Conservation (phyloP, 1,140 invertebrate genomes). For the Pogonus chalceus region DNA sequence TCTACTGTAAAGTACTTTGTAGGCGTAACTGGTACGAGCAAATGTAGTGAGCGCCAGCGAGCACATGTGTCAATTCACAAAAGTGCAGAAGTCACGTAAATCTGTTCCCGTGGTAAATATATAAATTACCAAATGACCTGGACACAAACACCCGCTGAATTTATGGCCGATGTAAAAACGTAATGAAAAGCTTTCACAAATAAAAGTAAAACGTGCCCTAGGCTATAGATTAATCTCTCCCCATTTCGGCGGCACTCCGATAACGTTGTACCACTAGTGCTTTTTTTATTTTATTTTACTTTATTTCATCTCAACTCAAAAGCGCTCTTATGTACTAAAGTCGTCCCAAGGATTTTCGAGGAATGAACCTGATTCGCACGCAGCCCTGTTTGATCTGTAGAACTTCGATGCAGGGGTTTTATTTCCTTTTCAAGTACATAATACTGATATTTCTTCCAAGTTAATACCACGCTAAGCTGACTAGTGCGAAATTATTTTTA, state of each 20-base stretch:
- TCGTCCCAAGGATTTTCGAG: background rate
- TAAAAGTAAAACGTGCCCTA: slow-evolving; percentile 1
- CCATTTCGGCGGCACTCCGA: background rate
- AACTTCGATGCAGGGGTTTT: background rate
- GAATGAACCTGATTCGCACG: background rate
- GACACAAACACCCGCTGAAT: slow-evolving; percentile 1
- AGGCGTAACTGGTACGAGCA: background rate
- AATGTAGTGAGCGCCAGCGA: background rate
- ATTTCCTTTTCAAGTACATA: slow-evolving; percentile 1
- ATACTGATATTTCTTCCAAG: slow-evolving; percentile 1
- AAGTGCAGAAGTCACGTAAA: slow-evolving; percentile 6
- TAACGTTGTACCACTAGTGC: background rate
- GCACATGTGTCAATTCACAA: background rate
- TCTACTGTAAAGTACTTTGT: too few relatives aligned
- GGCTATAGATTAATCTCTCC: slow-evolving; percentile 6
- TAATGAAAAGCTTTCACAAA: slow-evolving; percentile 6
- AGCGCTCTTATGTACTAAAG: slow-evolving; percentile 1
- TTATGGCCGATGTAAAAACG: slow-evolving; percentile 4
- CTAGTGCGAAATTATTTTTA: slow-evolving; percentile 4
- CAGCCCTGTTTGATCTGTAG: background rate
- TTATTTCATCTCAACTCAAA: background rate
- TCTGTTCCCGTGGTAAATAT: background rate
- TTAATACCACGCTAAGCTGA: background rate
- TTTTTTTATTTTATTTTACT: slow-evolving; percentile 1
- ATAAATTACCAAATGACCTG: slow-evolving; percentile 7